phyloP scores from a whole-genome alignment of 2,888 invertebrate species.

The Bombyx huttoni region DNA sequence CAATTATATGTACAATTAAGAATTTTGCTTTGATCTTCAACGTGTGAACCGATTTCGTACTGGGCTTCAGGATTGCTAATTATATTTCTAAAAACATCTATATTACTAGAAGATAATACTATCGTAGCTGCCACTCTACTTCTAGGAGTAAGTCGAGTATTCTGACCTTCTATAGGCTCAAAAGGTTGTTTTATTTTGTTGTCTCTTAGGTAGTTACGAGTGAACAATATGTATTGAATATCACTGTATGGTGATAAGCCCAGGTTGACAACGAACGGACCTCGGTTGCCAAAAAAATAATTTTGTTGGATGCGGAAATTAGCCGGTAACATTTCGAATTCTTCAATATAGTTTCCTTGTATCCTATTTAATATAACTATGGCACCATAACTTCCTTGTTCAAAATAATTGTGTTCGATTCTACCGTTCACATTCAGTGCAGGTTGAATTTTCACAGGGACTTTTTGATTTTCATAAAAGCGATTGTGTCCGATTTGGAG shows the following conservation, averaged over 20 bases:
- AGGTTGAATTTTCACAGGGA: constrained; percentile 84
- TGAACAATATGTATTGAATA: constrained; percentile 85
- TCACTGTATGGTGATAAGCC: constrained; percentile 91
- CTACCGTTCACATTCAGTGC: constrained; percentile 83
- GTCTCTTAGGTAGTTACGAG: constrained; percentile 87
- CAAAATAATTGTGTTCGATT: constrained; percentile 92
- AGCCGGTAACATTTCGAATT: constrained; percentile 82
- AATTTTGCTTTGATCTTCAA: constrained; percentile 92
- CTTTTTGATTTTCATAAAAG: constrained; percentile 82
- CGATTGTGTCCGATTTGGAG: constrained; percentile 90
- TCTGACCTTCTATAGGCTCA: constrained; percentile 76
- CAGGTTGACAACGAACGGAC: constrained; percentile 88
- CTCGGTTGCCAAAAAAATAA: constrained; percentile 89
- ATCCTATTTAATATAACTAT: constrained; percentile 86
- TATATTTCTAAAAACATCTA: constrained; percentile 90
- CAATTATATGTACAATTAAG: constrained; percentile 97
- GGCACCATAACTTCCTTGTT: constrained; percentile 85
- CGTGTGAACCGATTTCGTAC: constrained; percentile 96
- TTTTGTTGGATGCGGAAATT: constrained; percentile 86
- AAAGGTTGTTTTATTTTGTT: constrained; percentile 92
- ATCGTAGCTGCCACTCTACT: constrained; percentile 94
- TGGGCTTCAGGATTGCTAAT: constrained; percentile 91
- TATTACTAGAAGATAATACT: constrained; percentile 92
- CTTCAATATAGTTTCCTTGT: constrained; percentile 76
- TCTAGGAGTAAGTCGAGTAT: constrained; percentile 84